Conservation (phyloP, 2,797 vertebrate species). For the Pipistrellus nathusii region DNA sequence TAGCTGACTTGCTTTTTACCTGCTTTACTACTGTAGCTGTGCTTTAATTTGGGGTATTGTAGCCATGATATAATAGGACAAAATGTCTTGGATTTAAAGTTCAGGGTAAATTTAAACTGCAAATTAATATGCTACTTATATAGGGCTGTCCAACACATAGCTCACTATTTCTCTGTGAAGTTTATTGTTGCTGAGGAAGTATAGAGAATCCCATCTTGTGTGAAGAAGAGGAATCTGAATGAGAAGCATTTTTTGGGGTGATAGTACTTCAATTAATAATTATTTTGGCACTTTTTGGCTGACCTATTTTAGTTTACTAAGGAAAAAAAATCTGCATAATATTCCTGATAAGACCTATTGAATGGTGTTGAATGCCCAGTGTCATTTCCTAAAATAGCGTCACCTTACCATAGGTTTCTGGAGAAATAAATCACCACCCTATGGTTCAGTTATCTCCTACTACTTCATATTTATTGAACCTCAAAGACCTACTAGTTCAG, state of each 20-base stretch:
- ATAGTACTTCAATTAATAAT: neutral
- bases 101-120: neutral
- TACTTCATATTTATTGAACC: neutral
- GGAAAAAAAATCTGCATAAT: neutral
- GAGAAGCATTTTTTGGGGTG: neutral
- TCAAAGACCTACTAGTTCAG: neutral
- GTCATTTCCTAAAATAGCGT: neutral
- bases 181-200: neutral
- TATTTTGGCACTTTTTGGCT: neutral
- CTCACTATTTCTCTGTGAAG: neutral
- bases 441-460: neutral
- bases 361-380: neutral
- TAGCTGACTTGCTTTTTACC: neutral
- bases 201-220: neutral
- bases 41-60: slow-evolving; percentile 12
- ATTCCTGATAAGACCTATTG: neutral
- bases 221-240: neutral
- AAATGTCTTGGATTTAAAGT: neutral
- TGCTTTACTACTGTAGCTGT: neutral
- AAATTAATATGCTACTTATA: neutral
- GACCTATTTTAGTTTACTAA: neutral
- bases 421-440: neutral
- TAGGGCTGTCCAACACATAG: neutral
- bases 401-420: neutral
- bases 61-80: neutral